Evolutionary conservation across 2,113 vertebrate species (phyloP), one percentile per base, ranked within the genome.

Genomic region (Australoheros scitulus): DNA sequence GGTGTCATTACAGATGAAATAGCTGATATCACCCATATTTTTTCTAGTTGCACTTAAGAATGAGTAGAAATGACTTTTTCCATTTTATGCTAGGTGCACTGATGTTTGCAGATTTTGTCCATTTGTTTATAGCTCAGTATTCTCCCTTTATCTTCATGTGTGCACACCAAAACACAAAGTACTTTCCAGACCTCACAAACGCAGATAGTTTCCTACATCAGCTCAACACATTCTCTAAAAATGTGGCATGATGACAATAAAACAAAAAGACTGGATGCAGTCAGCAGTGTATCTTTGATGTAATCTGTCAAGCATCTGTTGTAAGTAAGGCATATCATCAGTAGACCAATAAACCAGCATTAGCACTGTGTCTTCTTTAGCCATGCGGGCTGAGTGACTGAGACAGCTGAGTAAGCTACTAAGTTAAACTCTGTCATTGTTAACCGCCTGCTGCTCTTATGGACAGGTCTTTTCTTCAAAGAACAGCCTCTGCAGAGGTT

Each of bases 361-460:
- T 75, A 61, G 60, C 58, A 64, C 52, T 64, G 77, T 58, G 59
- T 80, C 15, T 68, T 65, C 78, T 65, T 87, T 61, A 70, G 72
- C 55, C 41, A 43, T 72, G 74, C 61, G 74, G 72, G 70, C 55
- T 85, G 83, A 91, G 76, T 36, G 80, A n/a, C 13, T 6, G 61
- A 77, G 55, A 72, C 91, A 92, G 83, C 88, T 93, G 89, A 84
- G 75, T 55, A 32, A 61, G 24, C 56, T 72, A 56, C 60, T 78
- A 52, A 70, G 81, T 82, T 6, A 75, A 80, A 79, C 55, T 20
- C 26, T 83, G 74, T 79, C 79, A 82, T 82, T 18, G 84, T 91
- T 88, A 91, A 82, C 82, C 86, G 91, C 79, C 88, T 92, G 91
- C 89, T 77, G 56, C 83, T 63, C 76, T 74, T 32, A 34, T 2